Conservation (phyloP, 2,113 vertebrate genomes). For the Silurus meridionalis region DNA sequence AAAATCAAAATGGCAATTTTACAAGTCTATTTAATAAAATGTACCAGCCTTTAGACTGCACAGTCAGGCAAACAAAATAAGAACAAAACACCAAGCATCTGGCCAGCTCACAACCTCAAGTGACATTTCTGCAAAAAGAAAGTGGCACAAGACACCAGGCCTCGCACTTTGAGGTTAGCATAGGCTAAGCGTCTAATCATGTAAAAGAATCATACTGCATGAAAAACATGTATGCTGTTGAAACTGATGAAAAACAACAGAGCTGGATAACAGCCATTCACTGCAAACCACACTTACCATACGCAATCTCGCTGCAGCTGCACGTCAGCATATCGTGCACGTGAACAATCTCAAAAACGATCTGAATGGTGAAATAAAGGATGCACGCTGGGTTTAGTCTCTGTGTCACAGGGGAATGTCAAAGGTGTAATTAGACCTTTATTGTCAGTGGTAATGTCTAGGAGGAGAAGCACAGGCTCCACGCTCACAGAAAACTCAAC, state of each 20-base stretch:
- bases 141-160: neutral
- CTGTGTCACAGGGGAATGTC: neutral
- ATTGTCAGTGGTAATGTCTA: conserved; percentile 5
- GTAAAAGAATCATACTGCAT: conserved; percentile 6
- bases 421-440: conserved; percentile 4
- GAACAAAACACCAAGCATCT: neutral
- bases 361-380: neutral
- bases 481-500: neutral
- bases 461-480: neutral
- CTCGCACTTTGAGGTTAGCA: neutral
- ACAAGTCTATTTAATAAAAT: neutral
- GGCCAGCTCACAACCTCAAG: neutral
- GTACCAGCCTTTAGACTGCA: neutral
- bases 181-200: neutral
- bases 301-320: conserved; percentile 4
- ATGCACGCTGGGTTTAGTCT: neutral
- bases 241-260: conserved; percentile 5
- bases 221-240: neutral
- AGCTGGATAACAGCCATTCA: neutral
- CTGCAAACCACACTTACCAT: neutral
- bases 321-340: neutral
- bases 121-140: neutral
- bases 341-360: neutral
- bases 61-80: neutral
- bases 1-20: too few species aligned